phyloP scores from a whole-genome alignment of 2,888 invertebrate genomes.

The Anarsia innoxiella region DNA sequence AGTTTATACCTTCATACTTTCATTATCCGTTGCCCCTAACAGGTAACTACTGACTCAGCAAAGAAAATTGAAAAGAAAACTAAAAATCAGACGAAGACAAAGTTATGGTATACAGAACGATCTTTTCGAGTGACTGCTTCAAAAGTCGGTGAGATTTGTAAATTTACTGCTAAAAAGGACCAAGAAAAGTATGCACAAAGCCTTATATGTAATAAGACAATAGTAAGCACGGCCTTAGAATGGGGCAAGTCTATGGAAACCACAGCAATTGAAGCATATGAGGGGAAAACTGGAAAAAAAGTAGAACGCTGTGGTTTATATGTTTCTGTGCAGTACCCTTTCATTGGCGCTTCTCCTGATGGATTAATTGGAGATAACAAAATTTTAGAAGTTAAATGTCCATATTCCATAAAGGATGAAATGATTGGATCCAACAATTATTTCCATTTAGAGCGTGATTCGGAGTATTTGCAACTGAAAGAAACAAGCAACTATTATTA shows the following conservation, averaged over 20 bases:
- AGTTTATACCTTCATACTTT: background rate
- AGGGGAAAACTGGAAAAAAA: background rate
- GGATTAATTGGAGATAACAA: background rate
- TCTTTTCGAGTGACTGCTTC: background rate
- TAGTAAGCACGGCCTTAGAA: background rate
- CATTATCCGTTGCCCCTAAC: too few relatives aligned
- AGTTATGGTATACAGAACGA: background rate
- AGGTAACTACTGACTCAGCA: background rate
- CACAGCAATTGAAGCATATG: slow-evolving; percentile 7
- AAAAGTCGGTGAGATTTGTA: background rate
- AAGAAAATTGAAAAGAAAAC: background rate
- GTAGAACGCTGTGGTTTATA: background rate
- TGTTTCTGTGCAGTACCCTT: background rate
- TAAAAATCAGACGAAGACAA: background rate
- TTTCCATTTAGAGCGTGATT: background rate
- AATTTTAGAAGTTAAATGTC: background rate
- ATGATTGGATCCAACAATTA: background rate
- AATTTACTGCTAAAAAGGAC: background rate
- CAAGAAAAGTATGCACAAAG: background rate
- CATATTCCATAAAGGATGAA: background rate
- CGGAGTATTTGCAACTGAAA: background rate
- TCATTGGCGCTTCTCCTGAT: slow-evolving; percentile 1
- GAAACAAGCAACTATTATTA: background rate
- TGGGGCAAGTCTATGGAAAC: background rate
- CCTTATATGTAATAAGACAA: background rate